Base-by-base conservation (phyloP, 1,140 invertebrate genomes). In the Eupristina koningsbergeri region DNA sequence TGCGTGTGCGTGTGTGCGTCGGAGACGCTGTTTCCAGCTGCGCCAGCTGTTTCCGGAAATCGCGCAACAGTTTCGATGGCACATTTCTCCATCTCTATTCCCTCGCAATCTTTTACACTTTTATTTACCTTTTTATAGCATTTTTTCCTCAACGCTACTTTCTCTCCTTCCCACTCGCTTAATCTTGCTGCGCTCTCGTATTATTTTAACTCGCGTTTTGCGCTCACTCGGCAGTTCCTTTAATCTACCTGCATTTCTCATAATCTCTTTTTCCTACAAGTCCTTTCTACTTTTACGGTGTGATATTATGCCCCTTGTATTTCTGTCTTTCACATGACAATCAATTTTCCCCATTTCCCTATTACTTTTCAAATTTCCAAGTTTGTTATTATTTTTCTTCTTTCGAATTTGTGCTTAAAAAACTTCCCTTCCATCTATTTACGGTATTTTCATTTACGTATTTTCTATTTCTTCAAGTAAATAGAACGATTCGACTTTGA, bases 21-120 rank as follows among this genome's bases (percentile, higher is more conserved):
- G 41, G n/a, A n/a, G n/a, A 45, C 41, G 39, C 50, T 15, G 58
- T n/a, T 19, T 61, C 0, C 9, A 47, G 3, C 22, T 29, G 26
- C 22, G 53, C 26, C n/a, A 26, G n/a, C 53, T 67, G 63, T 76
- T 50, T 64, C 69, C 71, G 73, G 73, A 76, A 82, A 81, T 81
- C 71, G 74, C 41, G 63, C 73, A 77, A 81, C 80, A 81, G 53
- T 64, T 64, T 75, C 61, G 74, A 83, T 83, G 74, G 61, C 80
- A 67, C 64, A 58, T 82, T 75, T 69, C 77, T 63, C 11, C 22
- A 11, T 22, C 26, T 36, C 71, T 34, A 47, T 74, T 74, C n/a
- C 50, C 73, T 34, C 34, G 31, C 6, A 29, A 45, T 73, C 45
- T 45, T 74, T 22, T 31, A 39, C 17, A 11, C 61, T 5, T 58